Evolutionary conservation across 2,888 invertebrate genomes (phyloP).

Genomic region (Hirudinaria manillensis): DNA sequence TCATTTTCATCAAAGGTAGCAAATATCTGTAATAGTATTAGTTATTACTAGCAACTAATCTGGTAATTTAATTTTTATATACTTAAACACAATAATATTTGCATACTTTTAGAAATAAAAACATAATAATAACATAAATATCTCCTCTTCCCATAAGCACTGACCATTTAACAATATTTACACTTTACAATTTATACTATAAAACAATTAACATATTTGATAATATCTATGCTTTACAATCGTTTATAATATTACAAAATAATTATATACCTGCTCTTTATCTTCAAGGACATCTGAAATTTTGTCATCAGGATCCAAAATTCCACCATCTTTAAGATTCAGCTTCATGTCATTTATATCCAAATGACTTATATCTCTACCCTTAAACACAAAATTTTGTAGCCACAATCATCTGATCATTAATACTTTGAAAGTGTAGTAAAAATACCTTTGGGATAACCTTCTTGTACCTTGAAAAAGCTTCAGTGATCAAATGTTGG

Average conservation of each 20-base stretch:
- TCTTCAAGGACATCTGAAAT: slow-evolving; percentile 33
- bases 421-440: neutral
- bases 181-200: neutral
- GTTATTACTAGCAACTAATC: too few species aligned
- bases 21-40: neutral
- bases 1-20: neutral
- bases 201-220: neutral
- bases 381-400: neutral
- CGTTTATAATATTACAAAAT: neutral
- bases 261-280: slow-evolving; percentile 27
- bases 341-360: slow-evolving; percentile 14
- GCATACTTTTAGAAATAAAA: too few species aligned
- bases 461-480: slow-evolving; percentile 73
- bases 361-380: neutral
- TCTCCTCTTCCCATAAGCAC: too few species aligned
- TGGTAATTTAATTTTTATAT: too few species aligned
- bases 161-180: too few species aligned
- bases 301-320: slow-evolving; percentile 31
- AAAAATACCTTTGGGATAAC: slow-evolving; percentile 9
- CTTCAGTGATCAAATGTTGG: slow-evolving; percentile 83
- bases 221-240: neutral
- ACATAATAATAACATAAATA: too few species aligned
- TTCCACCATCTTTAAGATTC: slow-evolving; percentile 29
- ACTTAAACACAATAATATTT: too few species aligned
- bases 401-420: neutral